Conservation (phyloP, 2,113 vertebrate genomes). For the Perca schrenkii region DNA sequence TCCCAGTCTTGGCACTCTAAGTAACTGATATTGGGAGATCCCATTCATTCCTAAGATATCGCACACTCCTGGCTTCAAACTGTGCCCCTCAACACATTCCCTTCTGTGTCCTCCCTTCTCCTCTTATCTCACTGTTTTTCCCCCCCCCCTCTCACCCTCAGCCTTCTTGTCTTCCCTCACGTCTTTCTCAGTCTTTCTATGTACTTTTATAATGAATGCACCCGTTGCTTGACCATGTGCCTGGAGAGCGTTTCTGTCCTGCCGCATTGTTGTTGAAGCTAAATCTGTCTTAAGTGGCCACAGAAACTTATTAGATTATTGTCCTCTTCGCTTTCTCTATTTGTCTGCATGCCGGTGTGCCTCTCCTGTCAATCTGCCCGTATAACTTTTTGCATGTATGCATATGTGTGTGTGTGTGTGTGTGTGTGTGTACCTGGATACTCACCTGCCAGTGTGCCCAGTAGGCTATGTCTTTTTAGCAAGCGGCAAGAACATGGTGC, state of each 20-base stretch:
- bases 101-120: neutral
- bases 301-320: conserved; percentile 54
- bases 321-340: conserved; percentile 15
- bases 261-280: conserved; percentile 22
- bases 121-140: neutral
- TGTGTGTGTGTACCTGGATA: too few relatives aligned
- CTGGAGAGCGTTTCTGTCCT: conserved; percentile 27
- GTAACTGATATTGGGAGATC: conserved; percentile 69
- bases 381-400: neutral
- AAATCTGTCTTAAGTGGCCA: conserved; percentile 44
- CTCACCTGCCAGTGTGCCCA: neutral
- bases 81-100: conserved; percentile 4
- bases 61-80: conserved; percentile 36
- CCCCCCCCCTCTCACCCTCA: neutral
- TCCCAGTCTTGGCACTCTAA: conserved; percentile 37
- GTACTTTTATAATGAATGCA: conserved; percentile 16
- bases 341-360: neutral
- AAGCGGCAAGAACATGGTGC: neutral
- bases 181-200: conserved; percentile 1
- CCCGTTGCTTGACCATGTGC: neutral
- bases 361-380: neutral
- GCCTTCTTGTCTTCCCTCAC: conserved; percentile 1
- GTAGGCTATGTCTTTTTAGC: neutral
- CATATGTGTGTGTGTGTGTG: neutral
- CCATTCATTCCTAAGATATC: conserved; percentile 69